A percentile compares a stretch with the other conserved stretches of the same genome.
These are phyloP conservation scores for Leuciscus waleckii DNA, from an alignment of 2,797 vertebrate genomes.

Conservation along the genomic window DNA sequence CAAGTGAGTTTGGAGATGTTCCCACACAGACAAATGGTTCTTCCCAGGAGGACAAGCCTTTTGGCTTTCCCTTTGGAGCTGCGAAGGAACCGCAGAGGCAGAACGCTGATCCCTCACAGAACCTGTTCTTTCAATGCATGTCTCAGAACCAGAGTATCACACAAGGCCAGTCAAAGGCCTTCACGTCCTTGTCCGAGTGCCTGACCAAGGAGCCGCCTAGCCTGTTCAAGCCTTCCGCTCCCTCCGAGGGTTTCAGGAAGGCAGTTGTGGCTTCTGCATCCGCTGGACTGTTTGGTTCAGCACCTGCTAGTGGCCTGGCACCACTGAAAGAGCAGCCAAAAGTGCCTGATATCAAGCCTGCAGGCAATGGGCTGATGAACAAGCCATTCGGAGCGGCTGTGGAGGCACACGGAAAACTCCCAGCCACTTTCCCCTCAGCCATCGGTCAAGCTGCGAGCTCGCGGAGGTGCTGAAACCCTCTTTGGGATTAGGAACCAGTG, in stretches of 20 bases:
- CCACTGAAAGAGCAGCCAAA: constrained; percentile 76
- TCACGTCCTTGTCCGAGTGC: constrained; percentile 90
- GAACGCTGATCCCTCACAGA: constrained; percentile 87
- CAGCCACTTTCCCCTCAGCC: constrained; percentile 85
- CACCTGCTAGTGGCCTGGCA: constrained; percentile 30
- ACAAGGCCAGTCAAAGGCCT: constrained; percentile 88
- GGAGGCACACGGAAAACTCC: constrained; percentile 85
- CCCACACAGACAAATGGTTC: constrained; percentile 88
- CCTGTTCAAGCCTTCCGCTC: constrained; percentile 81
- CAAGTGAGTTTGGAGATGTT: constrained; percentile 81
- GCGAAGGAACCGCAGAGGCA: constrained; percentile 77
- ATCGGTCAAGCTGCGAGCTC: constrained; percentile 60
- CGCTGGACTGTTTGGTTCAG: constrained; percentile 65
- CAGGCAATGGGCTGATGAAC: constrained; percentile 84
- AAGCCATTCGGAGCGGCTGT: constrained; percentile 75
- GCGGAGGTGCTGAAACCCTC: constrained; percentile 67
- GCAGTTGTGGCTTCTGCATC: constrained; percentile 60
- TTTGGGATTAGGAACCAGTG: constrained; percentile 59
- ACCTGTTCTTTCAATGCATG: constrained; percentile 99
- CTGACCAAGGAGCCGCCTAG: constrained; percentile 85
- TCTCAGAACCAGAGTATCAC: constrained; percentile 79
- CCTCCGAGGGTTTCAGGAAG: constrained; percentile 80
- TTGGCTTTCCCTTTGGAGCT: constrained; percentile 87
- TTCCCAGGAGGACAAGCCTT: constrained; percentile 84
- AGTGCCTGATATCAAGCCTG: constrained; percentile 83